Percentiles rank a stretch among this genome's conserved stretches.
Conservation (phyloP, 1,140 invertebrate species). For the Drosophila virilis region DNA sequence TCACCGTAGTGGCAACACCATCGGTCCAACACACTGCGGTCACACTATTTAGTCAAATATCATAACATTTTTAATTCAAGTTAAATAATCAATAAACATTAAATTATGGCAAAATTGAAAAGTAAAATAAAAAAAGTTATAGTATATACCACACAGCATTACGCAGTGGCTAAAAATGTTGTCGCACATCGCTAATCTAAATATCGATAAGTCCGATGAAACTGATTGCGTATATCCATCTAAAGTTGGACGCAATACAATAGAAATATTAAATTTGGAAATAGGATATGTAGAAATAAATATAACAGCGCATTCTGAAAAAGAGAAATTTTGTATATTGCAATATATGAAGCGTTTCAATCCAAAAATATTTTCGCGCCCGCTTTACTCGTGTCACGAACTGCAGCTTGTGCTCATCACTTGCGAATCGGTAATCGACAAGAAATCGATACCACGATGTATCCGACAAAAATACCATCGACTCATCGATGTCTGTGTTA, state of each 20-base stretch:
- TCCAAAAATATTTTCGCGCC: background rate
- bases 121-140: too few species aligned
- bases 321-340: too few species aligned
- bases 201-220: background rate
- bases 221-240: background rate
- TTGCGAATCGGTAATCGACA: constrained; percentile 4
- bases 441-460: constrained; percentile 24
- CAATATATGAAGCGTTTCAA: too few species aligned
- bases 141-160: too few species aligned
- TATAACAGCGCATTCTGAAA: too few species aligned
- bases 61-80: too few species aligned
- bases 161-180: background rate
- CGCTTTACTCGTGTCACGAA: constrained; percentile 5
- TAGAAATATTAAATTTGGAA: background rate
- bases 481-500: constrained; percentile 42
- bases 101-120: too few species aligned
- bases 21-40: background rate
- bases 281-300: too few species aligned
- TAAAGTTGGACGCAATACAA: background rate
- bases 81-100: too few species aligned
- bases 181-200: background rate
- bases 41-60: background rate
- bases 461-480: constrained; percentile 18
- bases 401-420: background rate
- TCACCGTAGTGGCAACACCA: background rate